Base-by-base conservation (phyloP, 2,797 vertebrate genomes). In the Dallia pectoralis region DNA sequence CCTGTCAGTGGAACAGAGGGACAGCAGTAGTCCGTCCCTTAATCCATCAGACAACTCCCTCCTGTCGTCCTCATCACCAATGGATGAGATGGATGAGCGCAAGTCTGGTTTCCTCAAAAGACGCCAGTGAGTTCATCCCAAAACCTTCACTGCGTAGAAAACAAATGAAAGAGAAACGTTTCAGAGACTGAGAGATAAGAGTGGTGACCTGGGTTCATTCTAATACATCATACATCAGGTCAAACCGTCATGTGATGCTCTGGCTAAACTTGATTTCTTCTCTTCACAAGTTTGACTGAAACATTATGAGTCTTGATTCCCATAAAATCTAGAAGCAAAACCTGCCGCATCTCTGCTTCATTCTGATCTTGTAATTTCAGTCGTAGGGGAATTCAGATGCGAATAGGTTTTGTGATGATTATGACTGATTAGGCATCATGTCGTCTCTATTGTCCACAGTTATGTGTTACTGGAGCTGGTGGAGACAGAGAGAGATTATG, bases 31-130 rank as follows among this genome's bases (percentile, higher is more conserved):
- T 76, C 96, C 96, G 1, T 98, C 97, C 49, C 94, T 98, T 87
- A 98, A 97, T 84, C 97, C 97, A 53, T 98, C 96, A 0, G 96
- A 99, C 88, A 97, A 97, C 84, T 99, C 98, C 7, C 94, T 98
- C 69, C 93, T 99, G 1, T 99, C 96, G 16, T 99, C 98, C 63
- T 98, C 97, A 0, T 99, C 98, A 0, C 98, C 97, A 71, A 96
- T 96, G 19, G 96, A 99, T 48, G 97, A 99, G 84, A 83, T 97
- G 92, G 97, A 99, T 2, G 98, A 99, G 86, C 95, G 95, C 85
- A 98, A 96, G 82, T 95, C 95, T 70, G 95, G 95, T 88, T 96
- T 97, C 85, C 85, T 99, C 72, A 98, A 98, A 88, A 95, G 95
- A 77, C 92, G 97, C 81, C 98, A 99, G 98, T 99, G 94, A 95